These are phyloP conservation scores for Porites rus DNA, from an alignment of 92 coral and sea anemone genomes.

Conservation along the genomic window DNA sequence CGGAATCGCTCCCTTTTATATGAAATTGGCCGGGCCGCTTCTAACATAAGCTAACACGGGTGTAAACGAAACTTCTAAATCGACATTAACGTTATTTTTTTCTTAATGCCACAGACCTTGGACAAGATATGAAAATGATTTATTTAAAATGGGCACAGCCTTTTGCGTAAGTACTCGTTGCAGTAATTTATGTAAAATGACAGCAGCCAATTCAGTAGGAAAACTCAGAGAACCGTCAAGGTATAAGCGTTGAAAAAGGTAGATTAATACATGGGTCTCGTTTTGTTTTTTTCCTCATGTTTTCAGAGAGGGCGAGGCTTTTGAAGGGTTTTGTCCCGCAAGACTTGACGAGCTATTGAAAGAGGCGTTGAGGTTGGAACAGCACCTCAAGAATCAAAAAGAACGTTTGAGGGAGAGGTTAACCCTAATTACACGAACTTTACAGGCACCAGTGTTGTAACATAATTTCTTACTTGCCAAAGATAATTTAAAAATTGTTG, in stretches of 20 bases:
- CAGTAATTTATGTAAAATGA: background rate
- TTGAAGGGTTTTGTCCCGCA: constrained; percentile 91
- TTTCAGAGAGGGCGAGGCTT: constrained; percentile 92
- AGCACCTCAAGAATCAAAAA: constrained; percentile 90
- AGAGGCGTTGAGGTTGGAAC: constrained; percentile 88
- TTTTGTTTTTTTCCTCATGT: background rate
- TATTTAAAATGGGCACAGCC: constrained; percentile 83
- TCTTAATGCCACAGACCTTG: constrained; percentile 60
- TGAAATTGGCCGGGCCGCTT: no score
- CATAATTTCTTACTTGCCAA: background rate
- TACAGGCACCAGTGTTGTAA: constrained; percentile 67
- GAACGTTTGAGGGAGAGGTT: constrained; percentile 87
- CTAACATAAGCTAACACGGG: no score
- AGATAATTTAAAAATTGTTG: no score
- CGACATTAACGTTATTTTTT: no score
- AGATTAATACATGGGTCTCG: background rate
- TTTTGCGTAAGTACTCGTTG: constrained; percentile 60
- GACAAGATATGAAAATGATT: constrained; percentile 80
- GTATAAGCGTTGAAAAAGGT: background rate
- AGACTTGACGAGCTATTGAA: constrained; percentile 89
- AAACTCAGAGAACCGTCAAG: background rate
- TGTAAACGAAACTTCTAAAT: no score
- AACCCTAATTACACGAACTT: constrained; percentile 82
- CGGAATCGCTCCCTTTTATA: no score
- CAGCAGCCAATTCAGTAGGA: no score